These are phyloP conservation scores for Perodicticus potto DNA, from an alignment of 2,797 vertebrate genomes.

Conservation along the genomic window DNA sequence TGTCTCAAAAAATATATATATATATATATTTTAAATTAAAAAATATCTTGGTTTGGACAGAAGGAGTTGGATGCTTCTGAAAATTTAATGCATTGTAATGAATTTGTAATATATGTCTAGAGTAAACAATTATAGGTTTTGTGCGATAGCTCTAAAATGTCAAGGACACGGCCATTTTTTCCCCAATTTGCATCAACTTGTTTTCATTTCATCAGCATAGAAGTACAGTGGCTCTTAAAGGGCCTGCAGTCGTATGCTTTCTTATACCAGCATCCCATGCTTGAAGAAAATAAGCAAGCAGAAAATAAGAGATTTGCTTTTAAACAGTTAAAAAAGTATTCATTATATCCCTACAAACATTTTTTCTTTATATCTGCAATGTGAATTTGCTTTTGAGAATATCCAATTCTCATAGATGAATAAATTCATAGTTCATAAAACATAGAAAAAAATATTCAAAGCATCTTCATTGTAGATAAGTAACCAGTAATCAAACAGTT, in stretches of 20 bases:
- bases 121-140: neutral
- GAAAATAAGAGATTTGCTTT: neutral
- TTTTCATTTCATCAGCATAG: neutral
- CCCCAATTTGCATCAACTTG: neutral
- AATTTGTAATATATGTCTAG: neutral
- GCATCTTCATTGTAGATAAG: neutral
- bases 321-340: neutral
- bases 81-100: neutral
- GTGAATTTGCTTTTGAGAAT: neutral
- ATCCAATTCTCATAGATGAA: neutral
- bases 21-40: neutral
- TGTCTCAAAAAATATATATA: too few species aligned
- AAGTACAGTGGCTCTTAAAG: neutral
- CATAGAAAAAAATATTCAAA: neutral
- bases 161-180: neutral
- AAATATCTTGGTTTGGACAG: neutral
- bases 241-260: neutral
- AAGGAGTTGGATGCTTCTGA: neutral
- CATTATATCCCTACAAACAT: neutral
- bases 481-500: neutral
- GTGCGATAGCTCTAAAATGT: neutral
- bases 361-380: neutral
- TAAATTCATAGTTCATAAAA: slow-evolving; percentile 11
- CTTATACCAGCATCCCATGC: neutral
- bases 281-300: neutral